phyloP scores from a whole-genome alignment of 2,113 vertebrate species.

The Potamarius usumacintae region DNA sequence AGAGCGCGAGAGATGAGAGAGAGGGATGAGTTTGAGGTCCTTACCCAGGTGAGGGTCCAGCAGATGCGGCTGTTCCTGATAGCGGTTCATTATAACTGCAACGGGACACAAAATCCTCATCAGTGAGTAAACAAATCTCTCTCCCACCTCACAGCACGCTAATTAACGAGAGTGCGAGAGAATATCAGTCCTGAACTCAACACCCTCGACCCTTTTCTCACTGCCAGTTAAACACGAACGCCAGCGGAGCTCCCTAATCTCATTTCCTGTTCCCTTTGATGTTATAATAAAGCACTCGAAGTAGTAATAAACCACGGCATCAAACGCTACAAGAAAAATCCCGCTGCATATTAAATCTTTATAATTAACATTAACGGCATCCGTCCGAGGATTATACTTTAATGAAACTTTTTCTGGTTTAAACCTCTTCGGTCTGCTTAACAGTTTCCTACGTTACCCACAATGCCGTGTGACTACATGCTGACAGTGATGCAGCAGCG shows the following conservation, averaged over 20 bases:
- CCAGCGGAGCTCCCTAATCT: background rate
- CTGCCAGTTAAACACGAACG: background rate
- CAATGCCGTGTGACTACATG: background rate
- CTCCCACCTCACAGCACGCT: background rate
- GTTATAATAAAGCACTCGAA: background rate
- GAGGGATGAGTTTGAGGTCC: background rate
- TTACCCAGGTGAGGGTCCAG: conserved; percentile 91
- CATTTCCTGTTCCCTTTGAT: background rate
- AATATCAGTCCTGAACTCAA: rapidly evolving
- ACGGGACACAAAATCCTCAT: background rate
- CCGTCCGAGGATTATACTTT: background rate
- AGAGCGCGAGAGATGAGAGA: background rate
- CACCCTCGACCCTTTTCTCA: background rate
- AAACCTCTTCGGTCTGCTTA: background rate
- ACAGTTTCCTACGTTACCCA: background rate
- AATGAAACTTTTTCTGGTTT: background rate
- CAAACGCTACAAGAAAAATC: background rate
- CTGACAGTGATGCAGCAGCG: background rate
- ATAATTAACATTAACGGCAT: background rate
- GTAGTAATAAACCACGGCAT: background rate
- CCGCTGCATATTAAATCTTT: background rate
- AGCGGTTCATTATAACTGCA: conserved; percentile 91
- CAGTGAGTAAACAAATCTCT: background rate
- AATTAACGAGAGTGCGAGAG: too few relatives aligned
- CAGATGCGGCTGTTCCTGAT: conserved; percentile 94